A percentile compares a stretch with the other conserved stretches of the same genome.
Conservation (phyloP, 2,888 invertebrate genomes). For the Andrena dorsata region DNA sequence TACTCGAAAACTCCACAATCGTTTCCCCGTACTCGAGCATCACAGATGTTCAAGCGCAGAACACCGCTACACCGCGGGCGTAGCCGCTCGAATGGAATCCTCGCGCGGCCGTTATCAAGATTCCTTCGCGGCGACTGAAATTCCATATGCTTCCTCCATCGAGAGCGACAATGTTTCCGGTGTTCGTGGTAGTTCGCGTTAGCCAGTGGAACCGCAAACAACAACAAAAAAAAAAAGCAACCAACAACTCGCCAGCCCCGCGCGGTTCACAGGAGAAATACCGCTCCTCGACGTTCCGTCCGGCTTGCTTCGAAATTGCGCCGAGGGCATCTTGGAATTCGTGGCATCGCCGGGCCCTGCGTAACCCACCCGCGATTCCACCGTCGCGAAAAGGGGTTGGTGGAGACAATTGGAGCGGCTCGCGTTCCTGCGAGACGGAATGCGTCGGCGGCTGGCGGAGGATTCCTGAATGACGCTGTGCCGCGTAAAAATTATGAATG, state of each 20-base stretch:
- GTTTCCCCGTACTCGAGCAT: neutral
- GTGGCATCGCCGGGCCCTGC: slow-evolving; percentile 38
- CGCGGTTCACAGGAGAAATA: neutral
- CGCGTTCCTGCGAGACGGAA: slow-evolving; percentile 27
- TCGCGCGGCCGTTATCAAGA: neutral
- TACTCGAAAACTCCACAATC: too few relatives aligned
- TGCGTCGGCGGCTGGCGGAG: slow-evolving; percentile 12
- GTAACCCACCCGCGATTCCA: slow-evolving; percentile 17
- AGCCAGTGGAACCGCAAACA: slow-evolving; percentile 2
- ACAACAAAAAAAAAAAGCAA: neutral
- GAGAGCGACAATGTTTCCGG: neutral
- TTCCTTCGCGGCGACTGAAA: slow-evolving; percentile 6
- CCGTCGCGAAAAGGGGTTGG: neutral
- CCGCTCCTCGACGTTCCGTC: neutral
- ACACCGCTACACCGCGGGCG: neutral
- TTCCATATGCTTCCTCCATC: neutral
- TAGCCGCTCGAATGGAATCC: neutral
- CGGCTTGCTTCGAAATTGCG: neutral
- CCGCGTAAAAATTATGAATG: slow-evolving; percentile 82
- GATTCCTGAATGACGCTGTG: slow-evolving; percentile 67
- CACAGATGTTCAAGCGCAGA: neutral
- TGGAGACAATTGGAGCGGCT: neutral
- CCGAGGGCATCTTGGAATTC: slow-evolving; percentile 30
- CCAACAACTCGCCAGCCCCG: neutral
- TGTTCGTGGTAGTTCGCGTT: slow-evolving; percentile 1